A percentile compares a stretch with the other conserved stretches of the same genome.
These are phyloP conservation scores for Coranthus polyacanthus DNA, from an alignment of 2,797 vertebrate genomes.

Conservation along the genomic window DNA sequence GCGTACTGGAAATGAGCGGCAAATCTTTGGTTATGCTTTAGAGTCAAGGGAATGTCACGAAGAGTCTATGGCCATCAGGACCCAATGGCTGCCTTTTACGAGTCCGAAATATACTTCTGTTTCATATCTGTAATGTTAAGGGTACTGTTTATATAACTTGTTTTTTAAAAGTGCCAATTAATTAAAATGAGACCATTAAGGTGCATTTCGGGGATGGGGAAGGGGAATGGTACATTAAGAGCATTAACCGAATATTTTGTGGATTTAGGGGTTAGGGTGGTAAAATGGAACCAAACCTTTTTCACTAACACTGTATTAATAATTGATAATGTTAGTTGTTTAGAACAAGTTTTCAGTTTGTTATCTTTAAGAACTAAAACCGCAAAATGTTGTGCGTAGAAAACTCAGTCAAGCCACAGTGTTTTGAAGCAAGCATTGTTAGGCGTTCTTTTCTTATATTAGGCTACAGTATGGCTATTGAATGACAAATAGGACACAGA, in stretches of 20 bases:
- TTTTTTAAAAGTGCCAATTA: conserved; percentile 86
- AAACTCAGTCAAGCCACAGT: conserved; percentile 88
- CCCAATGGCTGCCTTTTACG: conserved; percentile 70
- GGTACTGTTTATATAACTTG: conserved; percentile 85
- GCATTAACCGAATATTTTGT: conserved; percentile 72
- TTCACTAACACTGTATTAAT: conserved; percentile 90
- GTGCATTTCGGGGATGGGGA: conserved; percentile 70
- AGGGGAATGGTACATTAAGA: conserved; percentile 53
- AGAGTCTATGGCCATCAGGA: conserved; percentile 52
- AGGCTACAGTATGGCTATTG: conserved; percentile 89
- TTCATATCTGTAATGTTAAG: conserved; percentile 85
- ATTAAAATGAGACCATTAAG: conserved; percentile 84
- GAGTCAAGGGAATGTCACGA: conserved; percentile 51
- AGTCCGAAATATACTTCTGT: conserved; percentile 78
- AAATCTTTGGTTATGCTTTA: conserved; percentile 40
- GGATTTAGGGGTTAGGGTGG: conserved; percentile 47
- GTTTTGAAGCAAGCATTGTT: conserved; percentile 88
- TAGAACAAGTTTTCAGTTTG: conserved; percentile 93
- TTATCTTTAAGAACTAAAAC: conserved; percentile 93
- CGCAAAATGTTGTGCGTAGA: conserved; percentile 90
- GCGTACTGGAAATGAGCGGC: conserved; percentile 47
- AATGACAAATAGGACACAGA: conserved; percentile 90
- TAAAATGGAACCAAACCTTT: conserved; percentile 82
- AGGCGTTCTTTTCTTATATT: conserved; percentile 90
- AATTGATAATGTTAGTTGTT: conserved; percentile 89